Percentiles rank a stretch among this genome's conserved stretches.
These are phyloP conservation scores for Solenopsis fugax DNA, from an alignment of 1,140 invertebrate genomes.

Conservation along the genomic window DNA sequence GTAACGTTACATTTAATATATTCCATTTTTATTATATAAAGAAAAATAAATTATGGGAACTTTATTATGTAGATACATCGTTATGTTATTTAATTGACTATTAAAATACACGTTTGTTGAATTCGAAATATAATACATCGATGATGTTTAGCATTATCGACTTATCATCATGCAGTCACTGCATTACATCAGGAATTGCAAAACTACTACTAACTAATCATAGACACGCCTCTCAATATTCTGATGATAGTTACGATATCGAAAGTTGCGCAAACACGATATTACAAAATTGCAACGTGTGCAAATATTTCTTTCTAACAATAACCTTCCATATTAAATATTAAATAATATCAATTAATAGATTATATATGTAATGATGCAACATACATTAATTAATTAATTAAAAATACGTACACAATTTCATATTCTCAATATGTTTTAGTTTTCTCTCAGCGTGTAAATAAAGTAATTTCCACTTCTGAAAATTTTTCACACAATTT, in stretches of 20 bases:
- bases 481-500: background rate
- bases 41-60: background rate
- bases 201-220: slow-evolving; percentile 49
- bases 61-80: background rate
- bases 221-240: slow-evolving; percentile 18
- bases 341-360: background rate
- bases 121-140: background rate
- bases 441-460: background rate
- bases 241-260: background rate
- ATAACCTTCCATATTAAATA: background rate
- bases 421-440: background rate
- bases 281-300: slow-evolving; percentile 4
- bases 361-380: background rate
- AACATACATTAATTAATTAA: background rate
- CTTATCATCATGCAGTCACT: slow-evolving; percentile 5
- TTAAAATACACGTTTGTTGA: background rate
- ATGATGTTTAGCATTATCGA: background rate
- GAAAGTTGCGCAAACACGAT: background rate
- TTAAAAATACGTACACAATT: slow-evolving; percentile 32
- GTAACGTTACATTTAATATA: background rate
- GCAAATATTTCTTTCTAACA: background rate
- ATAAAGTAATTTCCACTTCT: background rate
- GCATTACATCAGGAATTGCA: background rate
- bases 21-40: background rate
- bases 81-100: background rate